Evolutionary conservation across 1,140 invertebrate genomes (phyloP).

Genomic region (Bombus sibiricus): DNA sequence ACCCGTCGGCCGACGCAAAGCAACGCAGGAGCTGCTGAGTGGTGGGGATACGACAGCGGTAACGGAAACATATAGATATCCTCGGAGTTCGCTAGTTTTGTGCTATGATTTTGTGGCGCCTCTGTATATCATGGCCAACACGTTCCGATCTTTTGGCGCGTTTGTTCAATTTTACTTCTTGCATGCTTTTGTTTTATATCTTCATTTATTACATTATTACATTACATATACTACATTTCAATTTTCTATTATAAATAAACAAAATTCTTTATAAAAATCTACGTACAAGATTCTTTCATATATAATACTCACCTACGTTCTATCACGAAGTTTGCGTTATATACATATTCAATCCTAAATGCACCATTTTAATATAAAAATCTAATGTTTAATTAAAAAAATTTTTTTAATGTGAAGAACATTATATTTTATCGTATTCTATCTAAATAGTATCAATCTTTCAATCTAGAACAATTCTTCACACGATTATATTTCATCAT

Average conservation of each 20-base stretch:
- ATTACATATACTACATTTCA: too few species aligned
- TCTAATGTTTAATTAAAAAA: neutral
- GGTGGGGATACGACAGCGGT: conserved; percentile 45
- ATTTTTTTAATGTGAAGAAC: neutral
- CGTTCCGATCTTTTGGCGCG: too few species aligned
- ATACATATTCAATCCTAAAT: neutral
- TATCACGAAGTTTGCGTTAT: neutral
- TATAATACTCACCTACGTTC: too few species aligned
- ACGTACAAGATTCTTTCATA: too few species aligned
- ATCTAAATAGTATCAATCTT: neutral
- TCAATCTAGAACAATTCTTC: neutral
- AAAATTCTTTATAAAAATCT: too few species aligned
- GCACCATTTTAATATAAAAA: neutral
- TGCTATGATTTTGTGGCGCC: too few species aligned
- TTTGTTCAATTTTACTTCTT: too few species aligned
- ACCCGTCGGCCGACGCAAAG: conserved; percentile 55
- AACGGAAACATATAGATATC: conserved; percentile 15
- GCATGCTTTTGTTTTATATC: too few species aligned
- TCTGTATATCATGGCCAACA: too few species aligned
- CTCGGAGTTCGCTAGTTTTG: neutral
- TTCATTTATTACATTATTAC: too few species aligned
- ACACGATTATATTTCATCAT: neutral
- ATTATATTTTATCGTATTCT: too few species aligned
- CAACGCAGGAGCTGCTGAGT: conserved; percentile 60
- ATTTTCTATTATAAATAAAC: too few species aligned